Evolutionary conservation across 2,113 vertebrate genomes (phyloP), one percentile per base, ranked within the genome.

Genomic region (Dipodomys ordii): DNA sequence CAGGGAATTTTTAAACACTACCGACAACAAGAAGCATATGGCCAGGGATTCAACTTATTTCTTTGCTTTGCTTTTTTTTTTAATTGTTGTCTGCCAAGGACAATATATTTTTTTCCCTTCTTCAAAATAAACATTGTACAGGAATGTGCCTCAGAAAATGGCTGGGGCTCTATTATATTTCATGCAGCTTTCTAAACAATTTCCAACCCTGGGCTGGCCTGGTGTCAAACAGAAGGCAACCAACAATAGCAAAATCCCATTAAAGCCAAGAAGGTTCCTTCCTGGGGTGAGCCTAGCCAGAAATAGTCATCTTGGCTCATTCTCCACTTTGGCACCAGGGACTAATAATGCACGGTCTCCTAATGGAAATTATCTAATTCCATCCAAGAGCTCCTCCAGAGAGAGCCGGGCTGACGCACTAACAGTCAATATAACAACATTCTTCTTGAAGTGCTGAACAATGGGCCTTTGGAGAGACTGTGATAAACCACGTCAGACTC

Each of bases 261-360:
- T 99, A 99, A 99, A 99, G 99, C 98, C 98, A 98, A 98, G 98
- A 99, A 99, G 98, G 98, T 99, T 99, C 99, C 99, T 99, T 99
- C 99, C 99, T 99, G 98, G 99, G 98, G 98, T 99, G 99, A 99
- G 98, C 98, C 98, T 97, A 96, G 98, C 99, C 99, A 99, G 99
- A 99, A 99, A 99, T 99, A 99, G 99, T 99, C 97, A 98, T 99
- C 98, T 98, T 99, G 99, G 99, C 98, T 98, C 96, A 88, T 97
- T 98, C 98, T 98, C 97, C 97, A 96, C 96, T 98, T 98, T 98
- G 98, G 97, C 98, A 98, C 98, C 97, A 92, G 99, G 99, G 99
- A 99, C 98, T 98, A 99, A 99, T 99, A 99, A 99, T 98, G 98
- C 98, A 98, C 96, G 20, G 98, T 98, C 98, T 98, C 98, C 98